These are phyloP conservation scores for Albula goreensis DNA, from an alignment of 2,113 vertebrate genomes.

Conservation along the genomic window DNA sequence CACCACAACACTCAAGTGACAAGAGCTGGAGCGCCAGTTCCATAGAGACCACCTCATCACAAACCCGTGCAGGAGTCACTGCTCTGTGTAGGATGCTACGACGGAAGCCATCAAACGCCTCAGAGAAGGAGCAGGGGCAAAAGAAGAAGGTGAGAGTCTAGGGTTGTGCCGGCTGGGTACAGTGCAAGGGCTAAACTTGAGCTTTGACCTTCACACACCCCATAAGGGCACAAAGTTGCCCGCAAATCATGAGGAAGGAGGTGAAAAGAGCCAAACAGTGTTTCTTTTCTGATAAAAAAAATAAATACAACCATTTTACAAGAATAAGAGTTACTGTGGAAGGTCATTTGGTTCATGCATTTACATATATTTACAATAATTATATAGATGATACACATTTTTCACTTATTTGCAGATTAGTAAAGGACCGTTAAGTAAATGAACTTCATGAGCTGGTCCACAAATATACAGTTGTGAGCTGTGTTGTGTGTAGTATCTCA, in stretches of 20 bases:
- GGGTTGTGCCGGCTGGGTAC: neutral
- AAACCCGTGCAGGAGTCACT: constrained; percentile 13
- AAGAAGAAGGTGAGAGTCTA: constrained; percentile 83
- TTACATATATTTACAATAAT: neutral
- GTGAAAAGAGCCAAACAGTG: neutral
- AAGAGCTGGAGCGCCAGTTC: neutral
- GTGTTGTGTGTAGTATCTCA: neutral
- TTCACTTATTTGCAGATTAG: too few species aligned
- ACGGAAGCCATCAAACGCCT: constrained; percentile 87
- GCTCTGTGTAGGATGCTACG: constrained; percentile 79
- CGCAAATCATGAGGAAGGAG: neutral
- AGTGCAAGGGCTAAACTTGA: neutral
- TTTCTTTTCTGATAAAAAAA: neutral
- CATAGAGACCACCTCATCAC: neutral
- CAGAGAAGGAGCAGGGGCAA: constrained; percentile 83
- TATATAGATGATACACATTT: neutral
- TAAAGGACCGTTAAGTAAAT: too few species aligned
- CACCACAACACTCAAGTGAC: constrained; percentile 36
- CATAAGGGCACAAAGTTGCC: neutral
- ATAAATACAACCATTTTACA: neutral
- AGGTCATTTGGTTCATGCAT: neutral
- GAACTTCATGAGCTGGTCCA: too few species aligned
- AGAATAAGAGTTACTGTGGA: neutral
- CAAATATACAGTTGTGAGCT: neutral
- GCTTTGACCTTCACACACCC: neutral